Base-by-base conservation (phyloP, 2,888 invertebrate genomes). In the Phragmatobia fuliginosa region DNA sequence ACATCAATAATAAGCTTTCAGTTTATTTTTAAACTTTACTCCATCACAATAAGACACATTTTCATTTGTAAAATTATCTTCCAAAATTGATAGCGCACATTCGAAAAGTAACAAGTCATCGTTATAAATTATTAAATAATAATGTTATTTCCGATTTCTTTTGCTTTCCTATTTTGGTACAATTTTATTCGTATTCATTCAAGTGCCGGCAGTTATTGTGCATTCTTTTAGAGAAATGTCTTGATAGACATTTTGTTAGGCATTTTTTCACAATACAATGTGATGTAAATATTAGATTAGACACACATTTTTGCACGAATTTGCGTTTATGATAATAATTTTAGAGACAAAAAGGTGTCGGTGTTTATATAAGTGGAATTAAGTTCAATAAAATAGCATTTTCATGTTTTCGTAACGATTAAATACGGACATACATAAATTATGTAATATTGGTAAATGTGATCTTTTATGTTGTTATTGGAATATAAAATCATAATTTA, bases 141-240 rank as follows among this genome's bases (percentile, higher is more conserved):
- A 82, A 83, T 80, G 77, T 73, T 72, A 76, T 85, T 88, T 86
- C 86, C 88, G 82, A 84, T 89, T 88, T 87, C 86, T 82, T 84
- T 84, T 80, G 81, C 87, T 90, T 88, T 89, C 85, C 85, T 86
- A 84, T 85, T 87, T 86, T 75, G 82, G 79, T 80, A 71, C 78
- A 76, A 72, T 80, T 83, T 83, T 81, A 70, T 60, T 66, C 33
- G 70, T 69, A 66, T 61, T 60, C 60, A 71, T n/a, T 58, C 60
- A 71, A 16, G 65, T 70, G 49, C 31, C 78, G 73, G 80, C 76
- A 76, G 75, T 72, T 68, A 67, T 71, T 74, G 67, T 72, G 33
- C 36, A 74, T 72, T 73, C 62, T 68, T 76, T 73, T 18, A 62
- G 66, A 70, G 71, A 76, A 82, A 77, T 67, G 56, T 61, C 16